Percentiles rank a stretch among this genome's conserved stretches.
These are phyloP conservation scores for Delphinapterus leucas DNA, from an alignment of 2,113 vertebrate genomes.

Conservation along the genomic window DNA sequence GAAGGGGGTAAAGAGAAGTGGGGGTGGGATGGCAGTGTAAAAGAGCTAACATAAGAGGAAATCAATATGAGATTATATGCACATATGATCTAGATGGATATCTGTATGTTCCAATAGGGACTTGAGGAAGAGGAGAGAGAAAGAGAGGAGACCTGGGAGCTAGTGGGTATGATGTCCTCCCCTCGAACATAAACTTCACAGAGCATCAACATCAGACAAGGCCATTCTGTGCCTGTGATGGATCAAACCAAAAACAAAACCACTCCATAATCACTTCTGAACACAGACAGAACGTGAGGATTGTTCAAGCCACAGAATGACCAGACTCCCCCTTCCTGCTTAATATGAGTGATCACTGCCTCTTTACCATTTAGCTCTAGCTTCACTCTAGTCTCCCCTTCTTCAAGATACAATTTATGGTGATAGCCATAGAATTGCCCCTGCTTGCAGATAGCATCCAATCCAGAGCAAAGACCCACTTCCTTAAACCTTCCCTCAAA, in stretches of 20 bases:
- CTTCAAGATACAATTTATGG: not conserved
- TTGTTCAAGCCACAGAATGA: not conserved
- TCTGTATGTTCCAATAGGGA: not conserved
- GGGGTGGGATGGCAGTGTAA: no score
- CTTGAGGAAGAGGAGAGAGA: not conserved
- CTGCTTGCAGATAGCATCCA: not conserved
- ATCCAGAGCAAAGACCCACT: not conserved
- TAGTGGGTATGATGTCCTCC: not conserved
- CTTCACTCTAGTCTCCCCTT: not conserved
- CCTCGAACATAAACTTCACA: not conserved
- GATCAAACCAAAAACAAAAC: not conserved
- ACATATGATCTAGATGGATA: not conserved
- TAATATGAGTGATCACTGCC: not conserved
- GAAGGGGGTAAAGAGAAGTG: not conserved
- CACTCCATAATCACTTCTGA: not conserved
- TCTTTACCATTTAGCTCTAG: not conserved
- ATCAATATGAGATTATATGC: not conserved
- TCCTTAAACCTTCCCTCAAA: not conserved
- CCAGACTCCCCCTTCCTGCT: not conserved
- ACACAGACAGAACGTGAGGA: not conserved
- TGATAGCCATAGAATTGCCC: not conserved
- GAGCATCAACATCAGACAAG: not conserved
- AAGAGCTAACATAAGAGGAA: not conserved
- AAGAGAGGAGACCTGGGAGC: not conserved
- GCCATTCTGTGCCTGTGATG: no score